These are phyloP conservation scores for Myripristis murdjan DNA, from an alignment of 2,797 vertebrate species.

Conservation along the genomic window DNA sequence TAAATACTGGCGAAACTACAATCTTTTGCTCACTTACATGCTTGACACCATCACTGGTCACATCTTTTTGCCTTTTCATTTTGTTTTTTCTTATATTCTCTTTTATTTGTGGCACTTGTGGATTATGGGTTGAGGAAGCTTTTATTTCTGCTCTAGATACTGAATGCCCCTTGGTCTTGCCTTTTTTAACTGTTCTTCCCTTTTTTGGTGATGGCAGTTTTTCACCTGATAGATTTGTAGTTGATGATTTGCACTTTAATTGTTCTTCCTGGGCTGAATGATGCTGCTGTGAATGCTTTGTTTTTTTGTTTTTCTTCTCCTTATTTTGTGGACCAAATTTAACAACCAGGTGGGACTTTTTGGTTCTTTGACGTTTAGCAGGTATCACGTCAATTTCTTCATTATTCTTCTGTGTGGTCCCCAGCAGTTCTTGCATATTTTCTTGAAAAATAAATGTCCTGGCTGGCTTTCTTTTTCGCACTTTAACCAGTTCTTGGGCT, in stretches of 20 bases:
- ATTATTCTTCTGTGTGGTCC: conserved; percentile 62
- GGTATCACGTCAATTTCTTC: conserved; percentile 58
- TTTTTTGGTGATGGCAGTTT: conserved; percentile 70
- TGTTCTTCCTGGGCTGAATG: conserved; percentile 52
- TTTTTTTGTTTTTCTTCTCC: conserved; percentile 79
- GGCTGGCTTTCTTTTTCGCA: conserved; percentile 79
- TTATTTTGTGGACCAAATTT: conserved; percentile 81
- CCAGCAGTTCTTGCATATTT: conserved; percentile 72
- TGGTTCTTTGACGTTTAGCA: conserved; percentile 77
- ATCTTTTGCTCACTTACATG: conserved; percentile 55
- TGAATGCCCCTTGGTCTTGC: conserved; percentile 48
- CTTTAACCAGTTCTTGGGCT: conserved; percentile 81
- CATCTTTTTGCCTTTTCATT: conserved; percentile 74
- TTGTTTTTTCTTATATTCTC: conserved; percentile 75
- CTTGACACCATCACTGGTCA: conserved; percentile 25
- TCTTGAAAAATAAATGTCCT: conserved; percentile 74
- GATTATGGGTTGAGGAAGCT: conserved; percentile 23
- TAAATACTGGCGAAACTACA: conserved; percentile 58
- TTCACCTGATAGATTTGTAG: conserved; percentile 40
- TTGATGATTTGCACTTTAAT: conserved; percentile 36
- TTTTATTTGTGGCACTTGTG: conserved; percentile 55
- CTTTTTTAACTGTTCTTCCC: conserved; percentile 70
- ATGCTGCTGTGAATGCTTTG: conserved; percentile 58
- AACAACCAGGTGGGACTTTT: conserved; percentile 79
- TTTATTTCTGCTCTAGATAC: conserved; percentile 50